Evolutionary conservation across 2,113 vertebrate genomes (phyloP).

Genomic region (Sclerurus mexicanus): DNA sequence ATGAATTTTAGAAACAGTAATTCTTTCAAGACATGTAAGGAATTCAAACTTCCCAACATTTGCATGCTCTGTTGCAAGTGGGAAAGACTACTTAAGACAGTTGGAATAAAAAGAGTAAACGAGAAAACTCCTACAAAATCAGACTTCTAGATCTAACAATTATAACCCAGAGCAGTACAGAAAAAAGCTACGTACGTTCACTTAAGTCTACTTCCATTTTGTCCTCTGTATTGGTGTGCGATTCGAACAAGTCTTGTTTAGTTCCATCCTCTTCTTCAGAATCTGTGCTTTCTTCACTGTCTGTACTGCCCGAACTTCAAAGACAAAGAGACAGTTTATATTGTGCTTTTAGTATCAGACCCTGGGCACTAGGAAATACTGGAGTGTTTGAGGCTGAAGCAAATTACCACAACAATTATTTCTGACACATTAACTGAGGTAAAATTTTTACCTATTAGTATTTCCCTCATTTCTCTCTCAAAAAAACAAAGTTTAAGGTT

Average conservation of each 20-base stretch:
- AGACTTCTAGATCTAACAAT: neutral
- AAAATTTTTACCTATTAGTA: neutral
- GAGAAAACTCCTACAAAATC: neutral
- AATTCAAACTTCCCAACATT: neutral
- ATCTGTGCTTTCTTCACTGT: conserved; percentile 98
- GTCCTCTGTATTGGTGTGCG: conserved; percentile 82
- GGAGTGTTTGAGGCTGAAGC: neutral
- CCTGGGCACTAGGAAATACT: neutral
- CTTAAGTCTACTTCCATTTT: conserved; percentile 95
- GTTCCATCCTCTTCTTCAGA: conserved; percentile 94
- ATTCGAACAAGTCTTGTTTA: conserved; percentile 89
- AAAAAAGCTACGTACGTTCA: conserved; percentile 68
- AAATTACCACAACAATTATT: neutral
- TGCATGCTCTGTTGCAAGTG: neutral
- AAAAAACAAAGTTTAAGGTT: neutral
- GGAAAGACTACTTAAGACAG: neutral
- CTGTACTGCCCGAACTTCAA: conserved; percentile 93
- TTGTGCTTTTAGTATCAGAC: neutral
- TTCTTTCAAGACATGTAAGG: neutral
- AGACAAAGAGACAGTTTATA: conserved; percentile 3
- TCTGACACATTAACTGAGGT: neutral
- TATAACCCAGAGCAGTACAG: neutral
- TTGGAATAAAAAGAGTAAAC: neutral
- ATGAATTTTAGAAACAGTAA: neutral
- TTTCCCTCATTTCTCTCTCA: neutral